Evolutionary conservation across 2,797 vertebrate genomes (phyloP).

Genomic region (Capromys pilorides): DNA sequence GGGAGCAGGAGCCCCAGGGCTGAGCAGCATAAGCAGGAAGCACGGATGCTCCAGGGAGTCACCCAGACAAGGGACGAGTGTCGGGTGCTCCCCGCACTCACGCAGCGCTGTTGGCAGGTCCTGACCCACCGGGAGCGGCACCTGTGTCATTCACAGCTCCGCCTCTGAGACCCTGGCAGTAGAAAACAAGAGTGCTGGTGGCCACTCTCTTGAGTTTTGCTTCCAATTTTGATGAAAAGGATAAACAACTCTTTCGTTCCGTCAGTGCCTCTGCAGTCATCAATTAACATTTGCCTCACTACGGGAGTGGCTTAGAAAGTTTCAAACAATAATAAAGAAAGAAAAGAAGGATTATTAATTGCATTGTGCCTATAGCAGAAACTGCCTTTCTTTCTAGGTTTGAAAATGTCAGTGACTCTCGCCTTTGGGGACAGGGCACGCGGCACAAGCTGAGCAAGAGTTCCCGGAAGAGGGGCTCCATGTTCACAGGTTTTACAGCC

Average conservation of each 20-base stretch:
- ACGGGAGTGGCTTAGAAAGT: background rate
- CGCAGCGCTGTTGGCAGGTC: background rate
- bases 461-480: slow-evolving; percentile 35
- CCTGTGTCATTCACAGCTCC: background rate
- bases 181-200: slow-evolving; percentile 10
- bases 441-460: background rate
- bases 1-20: background rate
- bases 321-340: background rate
- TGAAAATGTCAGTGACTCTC: slow-evolving; percentile 26
- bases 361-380: background rate
- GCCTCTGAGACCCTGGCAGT: background rate
- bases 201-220: background rate
- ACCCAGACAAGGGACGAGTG: background rate
- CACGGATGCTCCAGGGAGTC: background rate
- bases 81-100: background rate
- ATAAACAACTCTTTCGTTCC: slow-evolving; percentile 43
- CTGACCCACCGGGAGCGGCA: background rate
- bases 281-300: background rate
- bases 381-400: background rate
- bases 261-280: background rate
- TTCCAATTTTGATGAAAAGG: slow-evolving; percentile 40
- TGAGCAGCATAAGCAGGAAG: background rate
- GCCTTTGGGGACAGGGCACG: background rate
- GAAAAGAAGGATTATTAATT: slow-evolving; percentile 20
- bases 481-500: slow-evolving; percentile 58